phyloP scores from a whole-genome alignment of 2,888 invertebrate genomes.

The Neoitamus cyanurus region DNA sequence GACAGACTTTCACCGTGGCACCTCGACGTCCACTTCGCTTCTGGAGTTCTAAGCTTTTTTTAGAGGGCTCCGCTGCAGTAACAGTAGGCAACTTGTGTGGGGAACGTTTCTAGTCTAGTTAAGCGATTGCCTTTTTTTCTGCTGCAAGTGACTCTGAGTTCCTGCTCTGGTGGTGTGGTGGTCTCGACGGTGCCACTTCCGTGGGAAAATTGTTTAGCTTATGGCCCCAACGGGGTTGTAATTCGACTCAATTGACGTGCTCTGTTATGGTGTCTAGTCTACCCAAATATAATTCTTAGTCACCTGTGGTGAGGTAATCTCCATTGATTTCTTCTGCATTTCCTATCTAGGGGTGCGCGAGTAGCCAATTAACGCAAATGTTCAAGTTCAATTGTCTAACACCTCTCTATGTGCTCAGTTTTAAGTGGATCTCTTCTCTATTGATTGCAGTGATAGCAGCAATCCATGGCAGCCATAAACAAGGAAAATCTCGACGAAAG shows the following conservation, averaged over 20 bases:
- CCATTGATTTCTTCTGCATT: not conserved
- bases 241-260: not conserved
- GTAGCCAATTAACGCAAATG: not conserved
- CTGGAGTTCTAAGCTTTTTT: not conserved
- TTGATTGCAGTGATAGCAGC: not conserved
- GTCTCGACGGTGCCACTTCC: not conserved
- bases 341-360: not conserved
- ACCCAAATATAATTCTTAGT: slow-evolving; percentile 5
- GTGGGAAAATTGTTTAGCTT: not conserved
- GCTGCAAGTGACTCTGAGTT: not conserved
- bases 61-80: not conserved
- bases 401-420: not conserved
- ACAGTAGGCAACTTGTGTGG: not conserved
- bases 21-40: not conserved
- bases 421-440: not conserved
- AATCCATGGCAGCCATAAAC: slow-evolving; percentile 48
- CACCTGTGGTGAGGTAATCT: not conserved
- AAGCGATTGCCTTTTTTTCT: not conserved
- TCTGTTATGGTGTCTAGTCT: not conserved
- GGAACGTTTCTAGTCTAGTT: not conserved
- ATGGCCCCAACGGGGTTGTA: not conserved
- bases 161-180: not conserved
- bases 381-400: not conserved
- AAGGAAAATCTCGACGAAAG: slow-evolving; percentile 55
- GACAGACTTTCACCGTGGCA: not conserved